phyloP scores from a whole-genome alignment of 2,797 vertebrate species.

The Smutsia temminckii region DNA sequence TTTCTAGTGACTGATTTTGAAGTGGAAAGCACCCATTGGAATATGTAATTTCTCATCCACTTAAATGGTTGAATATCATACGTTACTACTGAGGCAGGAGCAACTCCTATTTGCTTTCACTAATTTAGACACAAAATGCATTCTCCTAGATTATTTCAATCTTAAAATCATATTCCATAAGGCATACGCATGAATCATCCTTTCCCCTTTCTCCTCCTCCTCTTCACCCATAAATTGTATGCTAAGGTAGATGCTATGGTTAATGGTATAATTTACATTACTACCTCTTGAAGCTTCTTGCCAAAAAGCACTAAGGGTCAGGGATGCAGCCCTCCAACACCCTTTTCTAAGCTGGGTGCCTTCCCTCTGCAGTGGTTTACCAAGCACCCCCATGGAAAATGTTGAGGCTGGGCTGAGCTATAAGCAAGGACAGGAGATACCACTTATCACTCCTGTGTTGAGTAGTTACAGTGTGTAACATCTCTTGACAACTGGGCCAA shows the following conservation, averaged over 20 bases:
- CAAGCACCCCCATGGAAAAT: not conserved
- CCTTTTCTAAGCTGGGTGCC: not conserved
- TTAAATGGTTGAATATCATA: not conserved
- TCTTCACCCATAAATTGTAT: not conserved
- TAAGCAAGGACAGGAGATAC: not conserved
- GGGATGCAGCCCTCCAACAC: not conserved
- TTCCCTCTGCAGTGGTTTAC: not conserved
- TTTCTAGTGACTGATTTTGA: slow-evolving; percentile 7
- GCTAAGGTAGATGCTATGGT: not conserved
- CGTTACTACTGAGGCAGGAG: not conserved
- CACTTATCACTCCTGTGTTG: not conserved
- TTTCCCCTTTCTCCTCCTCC: not conserved
- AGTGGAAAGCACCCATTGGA: not conserved
- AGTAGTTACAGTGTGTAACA: not conserved
- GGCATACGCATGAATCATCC: not conserved
- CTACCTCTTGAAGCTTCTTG: not conserved
- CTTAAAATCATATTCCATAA: slow-evolving; percentile 57
- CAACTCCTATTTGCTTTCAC: not conserved
- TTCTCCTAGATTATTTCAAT: slow-evolving; percentile 39
- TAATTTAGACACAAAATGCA: not conserved
- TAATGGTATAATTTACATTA: not conserved
- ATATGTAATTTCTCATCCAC: not conserved
- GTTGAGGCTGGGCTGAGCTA: not conserved
- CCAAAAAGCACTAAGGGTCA: not conserved
- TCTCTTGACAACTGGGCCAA: not conserved